Base-by-base conservation (phyloP, 92 coral and sea anemone genomes). In the Blastomussa wellsi region DNA sequence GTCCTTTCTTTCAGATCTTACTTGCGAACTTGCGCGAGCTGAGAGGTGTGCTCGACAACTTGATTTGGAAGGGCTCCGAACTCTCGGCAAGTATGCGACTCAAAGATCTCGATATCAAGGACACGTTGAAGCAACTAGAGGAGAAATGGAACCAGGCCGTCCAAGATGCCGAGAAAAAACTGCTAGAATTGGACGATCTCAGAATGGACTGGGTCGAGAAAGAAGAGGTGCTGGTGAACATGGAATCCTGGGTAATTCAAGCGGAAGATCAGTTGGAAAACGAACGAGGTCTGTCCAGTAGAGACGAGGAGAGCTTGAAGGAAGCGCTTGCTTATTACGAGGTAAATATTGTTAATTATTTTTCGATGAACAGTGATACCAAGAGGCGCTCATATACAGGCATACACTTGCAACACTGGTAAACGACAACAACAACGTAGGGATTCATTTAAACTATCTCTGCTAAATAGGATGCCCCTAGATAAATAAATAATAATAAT, bases 61-160 rank as follows among this genome's bases (percentile, higher is more conserved):
- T 96, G 49, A 96, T 96, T 38, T 96, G 99, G 99, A 95, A 91
- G 84, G 99, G 99, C 73, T 94, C 99, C 31, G 92, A 94, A 89
- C 92, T 96, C 7, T 90, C 99, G 9, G 95, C 97, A 8, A 94
- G 94, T 78, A 93, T 92, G 90, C 90, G 94, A n/a, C 90, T 94
- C 52, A 95, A 94, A 60, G 98, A 93, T 74, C 87, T 94, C 14
- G 95, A 96, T 75, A 90, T 94, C 86, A 94, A 96, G 80, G 94
- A 94, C 47, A 94, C 95, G 2, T 81, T 96, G 44, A 95, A 96
- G 52, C 91, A 91, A 70, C 93, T 94, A 24, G 98, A 96, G 55
- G 92, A 89, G 72, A 91, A 95, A 75, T 96, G 99, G 99, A 76
- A 84, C 81, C 82, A 89, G 28, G 93, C 95, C 22, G 94, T 94